Base-by-base conservation (phyloP, 2,113 vertebrate species). In the Struthidea cinerea region DNA sequence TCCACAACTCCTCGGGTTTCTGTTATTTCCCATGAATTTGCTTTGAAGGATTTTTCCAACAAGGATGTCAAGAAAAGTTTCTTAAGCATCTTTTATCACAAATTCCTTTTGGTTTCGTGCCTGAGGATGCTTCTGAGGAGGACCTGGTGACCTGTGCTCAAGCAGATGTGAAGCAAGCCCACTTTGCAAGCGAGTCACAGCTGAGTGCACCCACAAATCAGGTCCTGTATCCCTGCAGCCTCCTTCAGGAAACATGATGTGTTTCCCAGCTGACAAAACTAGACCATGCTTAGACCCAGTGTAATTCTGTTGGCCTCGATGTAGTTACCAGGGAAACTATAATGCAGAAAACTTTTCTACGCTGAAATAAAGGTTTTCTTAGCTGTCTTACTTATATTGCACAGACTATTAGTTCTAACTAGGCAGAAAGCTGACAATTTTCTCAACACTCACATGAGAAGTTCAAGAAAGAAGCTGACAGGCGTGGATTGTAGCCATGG, bases 1-100 rank as follows among this genome's bases (percentile, higher is more conserved):
- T 63, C 71, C 81, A 64, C 33, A 47, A 30, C 39, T 59, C 42
- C 28, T 59, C 10, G 1, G 16, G 13, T 11, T 82, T 85, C 59
- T 87, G 24, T 85, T 85, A 27, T 84, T 88, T 93, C n/a, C 26
- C 56, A 81, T n/a, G 30, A 12, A 44, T 84, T 80, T 84, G 5
- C 79, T 97, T 92, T 78, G 87, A 86, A 96, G 75, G 47, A 15
- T 74, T 95, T 95, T 90, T 93, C 90, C 92, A 90, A 41, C 64
- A 47, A 70, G 28, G 35, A 39, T 30, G 30, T n/a, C 60, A 81
- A 20, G 33, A 63, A 64, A 90, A 77, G 55, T 91, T 83, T 82
- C 80, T 93, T 64, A 56, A 74, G 33, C 19, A 46, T 81, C 82
- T 95, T 95, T 95, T 81, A 86, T 95, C 73, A 90, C 64, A 86